Conservation (phyloP, 1,140 invertebrate genomes). For the Medauroidea extradentata region DNA sequence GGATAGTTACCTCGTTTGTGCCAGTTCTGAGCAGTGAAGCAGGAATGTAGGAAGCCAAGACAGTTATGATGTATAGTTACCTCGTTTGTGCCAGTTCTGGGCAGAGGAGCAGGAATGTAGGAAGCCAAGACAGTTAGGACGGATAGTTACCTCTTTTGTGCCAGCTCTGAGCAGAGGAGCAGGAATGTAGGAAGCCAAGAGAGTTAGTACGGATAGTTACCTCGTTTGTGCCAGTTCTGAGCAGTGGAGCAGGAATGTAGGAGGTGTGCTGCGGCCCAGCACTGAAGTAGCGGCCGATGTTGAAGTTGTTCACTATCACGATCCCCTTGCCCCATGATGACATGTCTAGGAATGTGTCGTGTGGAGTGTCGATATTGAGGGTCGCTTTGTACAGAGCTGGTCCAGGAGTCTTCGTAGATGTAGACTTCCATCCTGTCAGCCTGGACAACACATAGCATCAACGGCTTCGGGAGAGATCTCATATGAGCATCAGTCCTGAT, state of each 20-base stretch:
- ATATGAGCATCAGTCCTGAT: neutral
- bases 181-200: too few relatives aligned
- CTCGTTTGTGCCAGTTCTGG: too few relatives aligned
- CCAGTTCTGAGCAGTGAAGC: too few relatives aligned
- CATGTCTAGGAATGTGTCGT: conserved; percentile 44
- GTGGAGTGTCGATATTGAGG: conserved; percentile 29
- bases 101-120: too few relatives aligned
- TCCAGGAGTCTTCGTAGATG: neutral
- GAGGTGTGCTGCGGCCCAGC: conserved; percentile 54
- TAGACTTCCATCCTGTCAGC: conserved; percentile 17
- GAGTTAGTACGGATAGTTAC: conserved; percentile 23
- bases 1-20: too few relatives aligned
- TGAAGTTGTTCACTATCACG: conserved; percentile 61
- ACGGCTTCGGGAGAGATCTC: neutral
- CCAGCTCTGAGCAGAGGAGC: too few relatives aligned
- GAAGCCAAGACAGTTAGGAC: too few relatives aligned
- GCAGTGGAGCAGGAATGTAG: conserved; percentile 54
- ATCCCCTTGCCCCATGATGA: conserved; percentile 51
- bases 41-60: too few relatives aligned
- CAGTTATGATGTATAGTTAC: too few relatives aligned
- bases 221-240: conserved; percentile 49
- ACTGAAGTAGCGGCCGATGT: conserved; percentile 54
- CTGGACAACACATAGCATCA: conserved; percentile 5
- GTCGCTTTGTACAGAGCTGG: conserved; percentile 35
- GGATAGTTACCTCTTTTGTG: too few relatives aligned